These are phyloP conservation scores for Nomada fabriciana DNA, from an alignment of 2,888 invertebrate genomes.

Conservation along the genomic window DNA sequence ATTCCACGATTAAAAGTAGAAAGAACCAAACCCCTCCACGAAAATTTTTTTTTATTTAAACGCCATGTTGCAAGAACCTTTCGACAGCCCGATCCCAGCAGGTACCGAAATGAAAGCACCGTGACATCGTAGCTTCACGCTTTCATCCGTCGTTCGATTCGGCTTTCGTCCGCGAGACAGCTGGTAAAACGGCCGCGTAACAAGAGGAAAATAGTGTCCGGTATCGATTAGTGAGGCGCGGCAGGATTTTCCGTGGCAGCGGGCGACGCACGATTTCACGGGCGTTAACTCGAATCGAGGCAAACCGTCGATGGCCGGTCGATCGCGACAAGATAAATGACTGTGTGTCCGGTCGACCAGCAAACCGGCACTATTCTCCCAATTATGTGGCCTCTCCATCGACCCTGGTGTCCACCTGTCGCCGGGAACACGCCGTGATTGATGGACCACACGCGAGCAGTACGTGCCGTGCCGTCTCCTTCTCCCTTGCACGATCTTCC, in stretches of 20 bases:
- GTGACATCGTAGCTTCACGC: slow-evolving; percentile 30
- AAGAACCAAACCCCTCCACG: no score
- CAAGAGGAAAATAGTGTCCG: slow-evolving; percentile 63
- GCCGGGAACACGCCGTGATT: slow-evolving; percentile 75
- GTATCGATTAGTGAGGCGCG: slow-evolving; percentile 63
- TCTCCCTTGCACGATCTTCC: slow-evolving; percentile 37
- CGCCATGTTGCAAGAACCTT: not conserved
- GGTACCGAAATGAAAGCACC: slow-evolving; percentile 1
- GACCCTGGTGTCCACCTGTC: slow-evolving; percentile 78
- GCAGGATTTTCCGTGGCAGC: slow-evolving; percentile 70
- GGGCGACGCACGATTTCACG: slow-evolving; percentile 77
- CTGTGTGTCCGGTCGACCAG: slow-evolving; percentile 76
- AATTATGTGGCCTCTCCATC: slow-evolving; percentile 77
- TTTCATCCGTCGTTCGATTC: slow-evolving; percentile 34
- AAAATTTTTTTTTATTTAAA: no score
- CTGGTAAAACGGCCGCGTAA: slow-evolving; percentile 56
- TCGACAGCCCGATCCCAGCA: not conserved
- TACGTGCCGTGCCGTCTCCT: slow-evolving; percentile 61
- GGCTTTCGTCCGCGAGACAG: slow-evolving; percentile 52
- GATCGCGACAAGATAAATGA: slow-evolving; percentile 80
- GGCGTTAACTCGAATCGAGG: slow-evolving; percentile 75
- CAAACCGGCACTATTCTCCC: slow-evolving; percentile 78
- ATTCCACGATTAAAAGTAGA: no score
- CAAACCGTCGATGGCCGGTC: slow-evolving; percentile 73
- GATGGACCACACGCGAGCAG: slow-evolving; percentile 75